Evolutionary conservation across 92 coral and sea anemone genomes (phyloP).

Genomic region (Porites cylindrica): DNA sequence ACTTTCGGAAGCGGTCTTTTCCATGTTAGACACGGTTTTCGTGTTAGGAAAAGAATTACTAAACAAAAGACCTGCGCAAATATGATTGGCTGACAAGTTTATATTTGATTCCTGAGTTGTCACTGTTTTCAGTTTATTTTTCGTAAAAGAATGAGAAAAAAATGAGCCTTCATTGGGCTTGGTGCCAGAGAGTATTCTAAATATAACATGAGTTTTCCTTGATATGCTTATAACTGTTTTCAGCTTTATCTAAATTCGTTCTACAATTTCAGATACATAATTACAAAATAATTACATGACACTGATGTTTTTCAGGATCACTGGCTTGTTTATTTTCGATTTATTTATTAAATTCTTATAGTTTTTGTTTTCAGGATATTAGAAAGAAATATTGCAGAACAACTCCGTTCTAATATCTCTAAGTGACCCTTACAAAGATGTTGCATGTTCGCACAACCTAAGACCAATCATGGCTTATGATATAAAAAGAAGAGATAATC

Average conservation of each 20-base stretch:
- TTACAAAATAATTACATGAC: not conserved
- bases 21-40: not conserved
- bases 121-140: not conserved
- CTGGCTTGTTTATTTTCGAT: not conserved
- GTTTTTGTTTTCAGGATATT: not conserved
- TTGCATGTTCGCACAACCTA: no score
- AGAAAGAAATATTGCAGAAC: not conserved
- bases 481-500: slow-evolving; percentile 1
- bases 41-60: not conserved
- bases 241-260: not conserved
- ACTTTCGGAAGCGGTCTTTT: not conserved
- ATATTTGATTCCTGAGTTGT: not conserved
- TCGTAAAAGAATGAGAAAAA: not conserved
- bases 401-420: not conserved
- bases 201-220: not conserved
- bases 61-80: not conserved
- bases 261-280: not conserved
- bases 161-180: not conserved
- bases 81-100: not conserved
- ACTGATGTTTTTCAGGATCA: not conserved
- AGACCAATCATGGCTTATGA: slow-evolving; percentile 6
- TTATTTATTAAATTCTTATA: no score
- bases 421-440: not conserved
- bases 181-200: not conserved
- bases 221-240: not conserved